phyloP scores from a whole-genome alignment of 2,797 vertebrate species.

The Schizopygopsis pylzovi region DNA sequence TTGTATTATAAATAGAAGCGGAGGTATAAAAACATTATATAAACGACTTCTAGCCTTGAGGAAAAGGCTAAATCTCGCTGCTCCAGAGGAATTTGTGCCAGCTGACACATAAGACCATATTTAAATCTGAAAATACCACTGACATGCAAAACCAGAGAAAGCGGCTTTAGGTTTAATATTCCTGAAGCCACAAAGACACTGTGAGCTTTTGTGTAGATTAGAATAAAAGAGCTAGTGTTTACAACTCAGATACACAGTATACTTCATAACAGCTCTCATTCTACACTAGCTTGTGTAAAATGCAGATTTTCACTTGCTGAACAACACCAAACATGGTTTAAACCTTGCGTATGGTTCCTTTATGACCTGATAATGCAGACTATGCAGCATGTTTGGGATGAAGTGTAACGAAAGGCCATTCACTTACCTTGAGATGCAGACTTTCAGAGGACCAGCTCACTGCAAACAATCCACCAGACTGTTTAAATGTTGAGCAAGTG shows the following conservation, averaged over 20 bases:
- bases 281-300: not conserved
- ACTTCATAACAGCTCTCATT: not conserved
- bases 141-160: conserved; percentile 72
- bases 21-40: not conserved
- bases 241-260: not conserved
- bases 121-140: conserved; percentile 76
- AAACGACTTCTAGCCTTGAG: conserved; percentile 57
- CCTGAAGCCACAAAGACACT: conserved; percentile 64
- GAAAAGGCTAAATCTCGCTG: no score
- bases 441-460: not conserved
- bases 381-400: not conserved
- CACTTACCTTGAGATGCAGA: not conserved
- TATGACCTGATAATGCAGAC: not conserved
- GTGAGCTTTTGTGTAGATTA: conserved; percentile 28
- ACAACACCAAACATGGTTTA: not conserved
- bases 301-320: not conserved
- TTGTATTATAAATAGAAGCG: not conserved
- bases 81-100: conserved; percentile 79
- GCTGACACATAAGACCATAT: conserved; percentile 78
- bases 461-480: not conserved
- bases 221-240: conserved; percentile 48
- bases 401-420: not conserved
- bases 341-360: not conserved
- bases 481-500: not conserved
- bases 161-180: conserved; percentile 73